Evolutionary conservation across 2,888 invertebrate genomes (phyloP), one percentile per base, ranked within the genome.

Genomic region (Metalampra italica): DNA sequence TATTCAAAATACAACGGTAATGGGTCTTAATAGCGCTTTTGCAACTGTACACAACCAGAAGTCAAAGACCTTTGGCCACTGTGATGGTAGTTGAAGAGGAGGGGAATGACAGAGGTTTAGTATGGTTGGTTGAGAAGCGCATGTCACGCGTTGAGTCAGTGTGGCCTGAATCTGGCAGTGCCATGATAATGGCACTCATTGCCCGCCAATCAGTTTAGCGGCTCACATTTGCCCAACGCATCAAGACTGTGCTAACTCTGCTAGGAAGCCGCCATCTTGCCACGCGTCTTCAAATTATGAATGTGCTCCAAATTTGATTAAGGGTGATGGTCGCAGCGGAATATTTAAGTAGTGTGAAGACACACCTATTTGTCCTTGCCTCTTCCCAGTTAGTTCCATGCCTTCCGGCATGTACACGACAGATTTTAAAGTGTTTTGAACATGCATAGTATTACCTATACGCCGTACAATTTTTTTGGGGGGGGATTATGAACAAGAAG

Each of bases 141-240:
- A 52, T 77, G 75, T 79, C 75, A 67, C 73, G 66, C 46, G 43
- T 66, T 75, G 74, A 78, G 64, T 71, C 75, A 73, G 60, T 57
- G 63, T 60, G 68, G 64, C 66, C 74, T 66, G 60, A 73, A 75
- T 78, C 68, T 73, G 75, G 73, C 78, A 68, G 77, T 69, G 67
- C 66, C 68, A 66, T 65, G 82, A 76, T 83, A 84, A 84, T 78
- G 70, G 64, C 75, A 70, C 78, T 80, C 78, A 80, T 83, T 80
- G 78, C 68, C 66, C 66, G 82, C 75, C 80, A 83, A 82, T 80
- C 77, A 80, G 75, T 76, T 82, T 81, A 82, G 81, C 75, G 60
- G 59, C 66, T 57, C 62, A 68, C 74, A 75, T 82, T 80, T 78
- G 71, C 75, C 60, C 64, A 71, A 70, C 65, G 60, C 66, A 71